Evolutionary conservation across 2,113 vertebrate species (phyloP).

Genomic region (Australoheros scitulus): DNA sequence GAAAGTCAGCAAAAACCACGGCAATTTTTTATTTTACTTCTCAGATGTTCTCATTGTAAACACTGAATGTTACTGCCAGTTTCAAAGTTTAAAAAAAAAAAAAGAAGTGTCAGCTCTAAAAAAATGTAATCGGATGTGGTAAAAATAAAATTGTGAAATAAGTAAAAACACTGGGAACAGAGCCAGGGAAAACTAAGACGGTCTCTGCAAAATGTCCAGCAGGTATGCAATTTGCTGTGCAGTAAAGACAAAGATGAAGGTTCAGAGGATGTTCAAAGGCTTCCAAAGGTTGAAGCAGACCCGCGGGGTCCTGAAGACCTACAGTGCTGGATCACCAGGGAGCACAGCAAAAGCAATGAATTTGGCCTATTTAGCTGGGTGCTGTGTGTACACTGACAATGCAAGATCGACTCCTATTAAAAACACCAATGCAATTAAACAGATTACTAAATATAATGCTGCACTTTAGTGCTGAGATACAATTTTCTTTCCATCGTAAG

Average conservation of each 20-base stretch:
- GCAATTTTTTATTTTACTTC: constrained; percentile 1
- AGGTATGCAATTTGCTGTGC: neutral
- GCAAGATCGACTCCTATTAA: constrained; percentile 29
- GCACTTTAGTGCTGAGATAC: constrained; percentile 68
- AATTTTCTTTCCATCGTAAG: constrained; percentile 30
- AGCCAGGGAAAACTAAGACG: neutral
- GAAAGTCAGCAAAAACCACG: neutral
- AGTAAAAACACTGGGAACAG: constrained; percentile 1
- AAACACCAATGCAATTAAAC: constrained; percentile 36
- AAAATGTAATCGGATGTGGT: neutral
- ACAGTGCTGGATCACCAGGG: neutral
- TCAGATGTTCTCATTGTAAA: neutral
- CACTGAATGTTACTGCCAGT: neutral
- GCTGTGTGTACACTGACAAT: neutral
- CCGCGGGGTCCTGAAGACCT: neutral
- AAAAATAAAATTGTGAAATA: neutral
- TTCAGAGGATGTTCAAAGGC: neutral
- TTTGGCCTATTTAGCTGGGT: neutral
- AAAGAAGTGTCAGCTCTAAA: neutral
- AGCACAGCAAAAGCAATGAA: neutral
- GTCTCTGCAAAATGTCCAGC: neutral
- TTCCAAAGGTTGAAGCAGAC: neutral
- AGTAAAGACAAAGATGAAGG: neutral
- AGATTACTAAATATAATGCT: constrained; percentile 25
- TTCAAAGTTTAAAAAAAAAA: neutral